phyloP scores from a whole-genome alignment of 2,888 invertebrate species.

The Emmelina monodactyla region DNA sequence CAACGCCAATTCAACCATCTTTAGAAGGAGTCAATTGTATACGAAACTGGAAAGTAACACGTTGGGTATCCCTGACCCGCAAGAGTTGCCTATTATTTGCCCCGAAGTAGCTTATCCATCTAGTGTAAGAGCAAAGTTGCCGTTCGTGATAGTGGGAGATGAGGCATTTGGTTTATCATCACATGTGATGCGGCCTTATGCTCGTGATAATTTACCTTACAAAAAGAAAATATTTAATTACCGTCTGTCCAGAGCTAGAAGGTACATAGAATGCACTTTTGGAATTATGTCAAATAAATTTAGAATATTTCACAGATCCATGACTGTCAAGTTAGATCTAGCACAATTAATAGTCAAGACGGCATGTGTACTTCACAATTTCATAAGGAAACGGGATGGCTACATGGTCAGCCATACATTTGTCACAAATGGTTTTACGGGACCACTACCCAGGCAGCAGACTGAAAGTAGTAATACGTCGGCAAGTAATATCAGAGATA shows the following conservation, averaged over 20 bases:
- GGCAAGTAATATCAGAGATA: constrained; percentile 5
- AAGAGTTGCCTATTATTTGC: neutral
- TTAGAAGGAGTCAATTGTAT: neutral
- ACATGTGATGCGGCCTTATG: constrained; percentile 9
- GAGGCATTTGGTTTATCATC: constrained; percentile 6
- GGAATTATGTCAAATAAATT: constrained; percentile 11
- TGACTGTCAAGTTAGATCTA: constrained; percentile 3
- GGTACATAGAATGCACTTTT: constrained; percentile 12
- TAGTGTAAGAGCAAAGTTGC: constrained; percentile 1
- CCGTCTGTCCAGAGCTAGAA: constrained; percentile 9
- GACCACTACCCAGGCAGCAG: constrained; percentile 3
- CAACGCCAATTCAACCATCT: constrained; percentile 2
- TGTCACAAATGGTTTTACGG: neutral
- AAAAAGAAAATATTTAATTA: constrained; percentile 11
- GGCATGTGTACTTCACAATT: constrained; percentile 10
- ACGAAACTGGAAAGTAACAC: neutral
- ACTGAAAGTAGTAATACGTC: constrained; percentile 5
- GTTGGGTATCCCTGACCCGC: neutral
- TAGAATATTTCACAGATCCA: constrained; percentile 6
- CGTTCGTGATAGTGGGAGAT: constrained; percentile 9
- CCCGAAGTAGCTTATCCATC: neutral
- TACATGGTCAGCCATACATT: constrained; percentile 8
- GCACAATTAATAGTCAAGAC: constrained; percentile 7
- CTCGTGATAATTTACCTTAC: constrained; percentile 4
- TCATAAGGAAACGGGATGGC: constrained; percentile 9